Evolutionary conservation across 2,113 vertebrate species (phyloP).

Genomic region (Bagarius yarrelli): DNA sequence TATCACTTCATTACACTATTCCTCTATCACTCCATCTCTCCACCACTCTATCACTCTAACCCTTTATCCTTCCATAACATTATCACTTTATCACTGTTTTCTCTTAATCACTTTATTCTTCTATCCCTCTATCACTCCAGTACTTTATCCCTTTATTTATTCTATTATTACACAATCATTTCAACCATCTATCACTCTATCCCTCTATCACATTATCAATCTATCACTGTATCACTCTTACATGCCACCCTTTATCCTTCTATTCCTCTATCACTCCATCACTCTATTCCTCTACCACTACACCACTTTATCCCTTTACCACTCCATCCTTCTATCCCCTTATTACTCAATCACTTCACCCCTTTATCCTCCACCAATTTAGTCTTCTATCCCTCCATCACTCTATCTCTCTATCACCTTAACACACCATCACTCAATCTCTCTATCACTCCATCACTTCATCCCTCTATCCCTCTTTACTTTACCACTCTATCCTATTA

Average conservation of each 20-base stretch:
- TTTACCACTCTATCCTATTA: too few species aligned
- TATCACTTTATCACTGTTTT: not conserved
- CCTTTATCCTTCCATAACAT: too few species aligned
- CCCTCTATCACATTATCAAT: not conserved
- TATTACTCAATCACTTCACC: not conserved
- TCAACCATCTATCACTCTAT: not conserved
- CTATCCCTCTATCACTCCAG: not conserved
- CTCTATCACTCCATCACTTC: not conserved
- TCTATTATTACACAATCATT: too few species aligned
- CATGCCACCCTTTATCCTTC: not conserved
- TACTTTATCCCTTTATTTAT: not conserved
- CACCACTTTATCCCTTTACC: not conserved
- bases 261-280: not conserved
- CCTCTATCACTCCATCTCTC: too few species aligned
- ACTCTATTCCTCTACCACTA: not conserved
- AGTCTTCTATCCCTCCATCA: not conserved
- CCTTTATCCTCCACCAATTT: not conserved
- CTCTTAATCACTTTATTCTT: too few species aligned
- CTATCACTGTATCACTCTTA: not conserved
- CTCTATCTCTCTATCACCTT: not conserved
- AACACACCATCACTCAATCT: too few species aligned
- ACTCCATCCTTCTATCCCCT: not conserved
- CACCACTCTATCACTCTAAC: not conserved
- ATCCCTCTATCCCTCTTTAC: too few species aligned
- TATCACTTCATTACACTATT: too few species aligned